phyloP scores from a whole-genome alignment of 2,888 invertebrate genomes.

The Tipula helvola region DNA sequence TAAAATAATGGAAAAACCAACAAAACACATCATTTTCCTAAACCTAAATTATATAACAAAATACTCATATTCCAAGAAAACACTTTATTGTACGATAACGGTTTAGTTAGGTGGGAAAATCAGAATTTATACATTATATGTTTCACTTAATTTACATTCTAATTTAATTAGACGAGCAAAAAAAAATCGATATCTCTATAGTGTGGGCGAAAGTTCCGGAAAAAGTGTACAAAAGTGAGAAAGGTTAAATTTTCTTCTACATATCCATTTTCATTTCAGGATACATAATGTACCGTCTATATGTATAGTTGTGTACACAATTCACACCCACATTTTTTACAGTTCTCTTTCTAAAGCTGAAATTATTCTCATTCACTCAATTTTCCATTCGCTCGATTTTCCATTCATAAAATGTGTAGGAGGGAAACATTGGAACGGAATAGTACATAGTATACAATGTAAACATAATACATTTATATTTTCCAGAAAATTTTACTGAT shows the following conservation, averaged over 20 bases:
- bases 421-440: neutral
- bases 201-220: neutral
- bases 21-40: no score
- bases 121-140: no score
- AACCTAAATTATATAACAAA: no score
- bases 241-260: neutral
- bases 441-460: neutral
- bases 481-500: neutral
- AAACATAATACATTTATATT: neutral
- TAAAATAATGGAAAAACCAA: no score
- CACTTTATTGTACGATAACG: no score
- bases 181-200: neutral
- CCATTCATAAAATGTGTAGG: neutral
- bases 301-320: neutral
- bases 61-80: no score
- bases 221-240: neutral
- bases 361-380: neutral
- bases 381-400: neutral
- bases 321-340: neutral
- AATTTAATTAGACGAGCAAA: no score
- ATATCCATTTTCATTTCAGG: neutral
- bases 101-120: no score
- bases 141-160: neutral
- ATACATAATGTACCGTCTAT: neutral
- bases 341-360: neutral